Percentiles rank a stretch among this genome's conserved stretches.
These are phyloP conservation scores for Falco cherrug DNA, from an alignment of 2,797 vertebrate genomes.

Conservation along the genomic window DNA sequence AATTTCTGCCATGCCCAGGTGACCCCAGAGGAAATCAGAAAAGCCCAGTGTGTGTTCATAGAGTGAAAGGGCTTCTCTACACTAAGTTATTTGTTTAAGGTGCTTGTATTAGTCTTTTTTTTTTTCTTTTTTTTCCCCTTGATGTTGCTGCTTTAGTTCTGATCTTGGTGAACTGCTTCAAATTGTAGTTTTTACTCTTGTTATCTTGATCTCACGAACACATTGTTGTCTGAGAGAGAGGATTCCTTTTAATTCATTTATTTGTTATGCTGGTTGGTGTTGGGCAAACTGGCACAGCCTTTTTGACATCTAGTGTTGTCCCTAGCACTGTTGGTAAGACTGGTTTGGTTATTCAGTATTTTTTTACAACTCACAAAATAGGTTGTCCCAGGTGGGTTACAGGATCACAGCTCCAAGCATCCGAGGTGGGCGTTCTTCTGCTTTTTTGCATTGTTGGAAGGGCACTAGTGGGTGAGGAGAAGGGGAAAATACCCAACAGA, in stretches of 20 bases:
- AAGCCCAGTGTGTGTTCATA: not conserved
- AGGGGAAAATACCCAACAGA: not conserved
- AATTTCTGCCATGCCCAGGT: not conserved
- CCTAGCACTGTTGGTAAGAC: not conserved
- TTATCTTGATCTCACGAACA: not conserved
- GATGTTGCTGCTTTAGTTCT: not conserved
- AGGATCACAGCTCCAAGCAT: not conserved
- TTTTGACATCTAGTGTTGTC: not conserved
- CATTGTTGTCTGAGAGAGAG: not conserved
- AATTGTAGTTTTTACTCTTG: not conserved
- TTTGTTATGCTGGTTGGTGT: rapidly evolving
- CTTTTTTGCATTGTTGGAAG: not conserved
- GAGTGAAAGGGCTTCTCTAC: not conserved
- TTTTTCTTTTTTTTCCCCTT: not conserved
- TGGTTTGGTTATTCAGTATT: not conserved
- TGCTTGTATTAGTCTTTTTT: not conserved
- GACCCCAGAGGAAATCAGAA: not conserved
- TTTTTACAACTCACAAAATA: not conserved
- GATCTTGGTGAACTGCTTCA: not conserved
- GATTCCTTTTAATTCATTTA: not conserved
- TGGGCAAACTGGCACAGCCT: not conserved
- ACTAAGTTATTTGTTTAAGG: not conserved
- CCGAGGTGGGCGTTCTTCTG: not conserved
- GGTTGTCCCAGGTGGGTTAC: not conserved
- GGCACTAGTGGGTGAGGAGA: not conserved